Base-by-base conservation (phyloP, 2,797 vertebrate species). In the Amblyopsis hoosieri region DNA sequence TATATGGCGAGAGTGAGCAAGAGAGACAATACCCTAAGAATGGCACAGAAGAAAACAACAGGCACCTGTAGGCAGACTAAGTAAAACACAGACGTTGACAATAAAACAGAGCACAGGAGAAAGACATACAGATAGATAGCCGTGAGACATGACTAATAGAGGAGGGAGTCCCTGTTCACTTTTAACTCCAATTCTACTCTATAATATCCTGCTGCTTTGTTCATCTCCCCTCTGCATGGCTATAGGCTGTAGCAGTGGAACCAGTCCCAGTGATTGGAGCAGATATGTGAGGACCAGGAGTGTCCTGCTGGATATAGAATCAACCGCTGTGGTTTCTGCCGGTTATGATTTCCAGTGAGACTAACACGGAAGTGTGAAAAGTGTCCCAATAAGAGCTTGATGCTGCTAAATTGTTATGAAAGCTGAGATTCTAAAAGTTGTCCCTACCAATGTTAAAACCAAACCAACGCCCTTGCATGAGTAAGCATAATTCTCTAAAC, bases 91-190 rank as follows among this genome's bases (percentile, higher is more conserved):
- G 12, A 29, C 31, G 42, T 23, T 33, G 17, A 33, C 50, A 52
- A 19, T 54, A 15, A 71, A 51, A 49, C 49, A 57, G 14, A 50
- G 55, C 57, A 61, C 19, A 49, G 58, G 45, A 63, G 55, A 54
- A 66, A 51, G 31, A 67, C 69, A 12, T 13, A 70, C 69, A 60
- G 49, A 45, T 73, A 85, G 87, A 90, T 76, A 86, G 75, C 70
- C 69, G 73, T 83, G 72, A 77, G 63, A 81, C 74, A 65, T 67
- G 71, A 69, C 55, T 85, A 85, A 89, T 88, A 82, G 80, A 73
- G 68, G 70, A 58, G 81, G 81, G 82, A 86, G 71, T 87, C 83
- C 80, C 82, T 57, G 6, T 66, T 74, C 73, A 42, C 85, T 85
- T 89, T 85, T 69, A 83, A 86, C 78, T 78, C 31, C 12, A 14